Evolutionary conservation across 2,113 vertebrate genomes (phyloP).

Genomic region (Callopanchax toddi): DNA sequence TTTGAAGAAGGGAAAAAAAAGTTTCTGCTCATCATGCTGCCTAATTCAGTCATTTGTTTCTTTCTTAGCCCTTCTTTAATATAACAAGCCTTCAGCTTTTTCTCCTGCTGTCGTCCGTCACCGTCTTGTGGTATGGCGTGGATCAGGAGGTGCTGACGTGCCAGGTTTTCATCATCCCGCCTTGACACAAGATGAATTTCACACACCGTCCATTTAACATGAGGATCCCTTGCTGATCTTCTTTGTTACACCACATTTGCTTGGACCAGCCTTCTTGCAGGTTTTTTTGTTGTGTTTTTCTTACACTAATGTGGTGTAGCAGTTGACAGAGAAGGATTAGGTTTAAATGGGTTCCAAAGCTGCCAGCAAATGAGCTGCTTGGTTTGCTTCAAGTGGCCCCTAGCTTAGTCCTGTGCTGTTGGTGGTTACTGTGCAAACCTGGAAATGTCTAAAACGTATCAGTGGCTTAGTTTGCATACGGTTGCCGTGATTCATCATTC

Average conservation of each 20-base stretch:
- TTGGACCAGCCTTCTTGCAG: neutral
- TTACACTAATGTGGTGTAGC: constrained; percentile 13
- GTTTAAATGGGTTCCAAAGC: constrained; percentile 52
- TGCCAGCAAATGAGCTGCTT: constrained; percentile 53
- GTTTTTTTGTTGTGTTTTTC: neutral
- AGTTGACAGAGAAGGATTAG: constrained; percentile 47
- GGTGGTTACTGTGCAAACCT: constrained; percentile 45
- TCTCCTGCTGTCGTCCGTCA: constrained; percentile 16
- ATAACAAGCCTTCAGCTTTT: neutral
- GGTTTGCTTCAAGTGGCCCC: constrained; percentile 55
- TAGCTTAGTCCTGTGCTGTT: constrained; percentile 55
- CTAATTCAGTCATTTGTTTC: constrained; percentile 1
- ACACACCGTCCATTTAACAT: constrained; percentile 59
- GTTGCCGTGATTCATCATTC: neutral
- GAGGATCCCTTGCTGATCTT: constrained; percentile 25
- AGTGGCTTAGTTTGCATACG: constrained; percentile 42
- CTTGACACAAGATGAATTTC: constrained; percentile 53
- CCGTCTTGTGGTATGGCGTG: constrained; percentile 34
- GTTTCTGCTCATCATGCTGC: neutral
- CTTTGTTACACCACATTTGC: constrained; percentile 44
- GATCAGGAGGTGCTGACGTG: constrained; percentile 60
- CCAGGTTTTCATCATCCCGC: constrained; percentile 58
- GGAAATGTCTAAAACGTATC: constrained; percentile 22
- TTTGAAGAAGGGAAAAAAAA: constrained; percentile 6
- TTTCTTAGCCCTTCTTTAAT: neutral